Percentiles rank a stretch among this genome's conserved stretches.
These are phyloP conservation scores for Oxygymnocypris stewartii DNA, from an alignment of 2,113 vertebrate species.

Conservation along the genomic window DNA sequence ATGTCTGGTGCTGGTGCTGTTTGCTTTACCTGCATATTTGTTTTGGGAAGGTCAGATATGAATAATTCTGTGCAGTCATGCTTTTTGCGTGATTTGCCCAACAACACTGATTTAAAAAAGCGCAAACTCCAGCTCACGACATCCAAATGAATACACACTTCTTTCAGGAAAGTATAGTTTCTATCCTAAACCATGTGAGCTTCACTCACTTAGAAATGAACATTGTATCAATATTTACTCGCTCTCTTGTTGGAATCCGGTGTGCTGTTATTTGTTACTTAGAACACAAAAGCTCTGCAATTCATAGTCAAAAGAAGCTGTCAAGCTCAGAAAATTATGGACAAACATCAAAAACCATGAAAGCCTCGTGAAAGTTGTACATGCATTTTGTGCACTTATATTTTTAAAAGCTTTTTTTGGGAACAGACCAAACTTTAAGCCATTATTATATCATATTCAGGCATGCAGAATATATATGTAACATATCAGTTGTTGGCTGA, in stretches of 20 bases:
- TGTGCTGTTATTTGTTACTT: background rate
- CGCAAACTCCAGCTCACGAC: background rate
- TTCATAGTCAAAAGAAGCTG: background rate
- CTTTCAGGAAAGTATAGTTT: background rate
- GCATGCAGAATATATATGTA: background rate
- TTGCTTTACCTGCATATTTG: slow-evolving; percentile 31
- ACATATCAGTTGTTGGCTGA: background rate
- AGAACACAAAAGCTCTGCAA: background rate
- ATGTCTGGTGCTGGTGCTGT: slow-evolving; percentile 24
- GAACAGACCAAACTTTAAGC: background rate
- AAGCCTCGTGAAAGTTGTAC: background rate
- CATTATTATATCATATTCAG: background rate
- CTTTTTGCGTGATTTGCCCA: background rate
- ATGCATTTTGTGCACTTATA: background rate
- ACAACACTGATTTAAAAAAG: background rate
- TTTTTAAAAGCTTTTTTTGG: background rate
- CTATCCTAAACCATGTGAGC: background rate
- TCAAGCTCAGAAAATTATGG: background rate
- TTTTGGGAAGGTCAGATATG: slow-evolving; percentile 47
- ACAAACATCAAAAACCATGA: background rate
- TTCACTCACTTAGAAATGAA: background rate
- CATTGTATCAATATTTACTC: background rate
- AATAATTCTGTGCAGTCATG: slow-evolving; percentile 26
- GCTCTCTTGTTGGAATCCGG: background rate
- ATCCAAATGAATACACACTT: background rate